Base-by-base conservation (phyloP, 2,113 vertebrate species). In the Anser cygnoides region DNA sequence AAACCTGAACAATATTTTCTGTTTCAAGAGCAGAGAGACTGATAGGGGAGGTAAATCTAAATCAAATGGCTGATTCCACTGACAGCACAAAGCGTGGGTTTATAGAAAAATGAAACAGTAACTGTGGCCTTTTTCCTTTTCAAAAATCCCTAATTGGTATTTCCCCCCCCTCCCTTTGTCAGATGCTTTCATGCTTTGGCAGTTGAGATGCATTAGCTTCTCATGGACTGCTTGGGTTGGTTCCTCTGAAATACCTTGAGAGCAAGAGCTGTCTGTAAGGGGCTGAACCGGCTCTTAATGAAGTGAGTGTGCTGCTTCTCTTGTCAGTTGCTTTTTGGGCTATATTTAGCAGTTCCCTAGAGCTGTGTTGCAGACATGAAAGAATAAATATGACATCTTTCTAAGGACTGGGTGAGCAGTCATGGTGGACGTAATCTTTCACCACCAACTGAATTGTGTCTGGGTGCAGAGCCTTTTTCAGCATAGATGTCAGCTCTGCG, bases 141-240 rank as follows among this genome's bases (percentile, higher is more conserved):
- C 10, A 7, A 5, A 35, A 49, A 2, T 28, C n/a, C 28, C 41
- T 43, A 5, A 14, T 13, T n/a, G 49, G 11, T 81, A 12, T 22
- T 20, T 18, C 23, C 15, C 4, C 23, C 25, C 11, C 3, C 3
- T 39, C 13, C 8, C 21, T 31, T 9, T 74, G 50, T 41, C 14
- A 6, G 16, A 6, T 41, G 39, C 58, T 58, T 57, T 79, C 66
- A 3, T 2, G 2, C n/a, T 70, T 6, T 6, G 37, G 52, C 43
- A 25, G 43, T 4, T 31, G 73, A 71, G 80, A 21, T 68, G 73
- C 20, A 3, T 2, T 10, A 50, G 28, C 20, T 80, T 70, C 74
- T 78, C 0, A 0, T 55, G n/a, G 20, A 17, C 41, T 54, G 39
- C 85, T 86, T 1, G 2, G 31, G 39, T 5, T 6, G 9, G 43